Percentiles rank a stretch among this genome's conserved stretches.
Conservation (phyloP, 2,797 vertebrate genomes). For the Danio kyathit region DNA sequence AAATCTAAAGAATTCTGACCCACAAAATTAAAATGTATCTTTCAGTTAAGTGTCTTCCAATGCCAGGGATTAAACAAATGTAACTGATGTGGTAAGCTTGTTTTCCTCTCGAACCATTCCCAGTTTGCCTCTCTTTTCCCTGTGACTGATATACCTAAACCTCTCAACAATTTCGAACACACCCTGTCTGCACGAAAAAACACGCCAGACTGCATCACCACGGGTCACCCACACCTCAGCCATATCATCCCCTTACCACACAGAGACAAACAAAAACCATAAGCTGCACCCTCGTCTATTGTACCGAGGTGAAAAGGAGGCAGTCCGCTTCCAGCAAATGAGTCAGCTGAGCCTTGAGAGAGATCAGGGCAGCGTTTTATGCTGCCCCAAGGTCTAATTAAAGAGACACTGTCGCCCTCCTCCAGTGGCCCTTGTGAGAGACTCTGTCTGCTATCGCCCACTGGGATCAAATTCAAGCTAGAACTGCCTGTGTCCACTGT, state of each 20-base stretch:
- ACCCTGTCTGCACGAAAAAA: constrained; percentile 15
- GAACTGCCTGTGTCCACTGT: constrained; percentile 15
- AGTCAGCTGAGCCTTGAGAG: constrained; percentile 28
- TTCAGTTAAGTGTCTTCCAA: constrained; percentile 22
- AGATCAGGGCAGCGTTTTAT: constrained; percentile 36
- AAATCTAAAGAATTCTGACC: constrained; percentile 11
- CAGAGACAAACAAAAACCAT: constrained; percentile 58
- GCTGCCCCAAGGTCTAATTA: constrained; percentile 50
- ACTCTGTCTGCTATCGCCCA: constrained; percentile 29
- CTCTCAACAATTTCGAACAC: constrained; percentile 28
- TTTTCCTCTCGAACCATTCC: constrained; percentile 70
- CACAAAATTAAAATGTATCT: neutral
- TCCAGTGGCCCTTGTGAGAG: constrained; percentile 36
- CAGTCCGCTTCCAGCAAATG: constrained; percentile 6
- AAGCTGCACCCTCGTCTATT: constrained; percentile 35
- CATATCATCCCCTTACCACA: constrained; percentile 55
- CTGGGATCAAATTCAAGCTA: constrained; percentile 19
- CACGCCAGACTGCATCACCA: constrained; percentile 46
- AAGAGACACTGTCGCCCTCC: constrained; percentile 23
- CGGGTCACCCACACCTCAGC: constrained; percentile 38
- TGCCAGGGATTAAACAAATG: constrained; percentile 78
- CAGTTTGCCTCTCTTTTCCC: constrained; percentile 63
- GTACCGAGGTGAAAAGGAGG: constrained; percentile 19
- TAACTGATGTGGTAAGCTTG: constrained; percentile 56
- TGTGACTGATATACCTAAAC: constrained; percentile 32